phyloP scores from a whole-genome alignment of 2,888 invertebrate genomes.

The Anorthoa munda region DNA sequence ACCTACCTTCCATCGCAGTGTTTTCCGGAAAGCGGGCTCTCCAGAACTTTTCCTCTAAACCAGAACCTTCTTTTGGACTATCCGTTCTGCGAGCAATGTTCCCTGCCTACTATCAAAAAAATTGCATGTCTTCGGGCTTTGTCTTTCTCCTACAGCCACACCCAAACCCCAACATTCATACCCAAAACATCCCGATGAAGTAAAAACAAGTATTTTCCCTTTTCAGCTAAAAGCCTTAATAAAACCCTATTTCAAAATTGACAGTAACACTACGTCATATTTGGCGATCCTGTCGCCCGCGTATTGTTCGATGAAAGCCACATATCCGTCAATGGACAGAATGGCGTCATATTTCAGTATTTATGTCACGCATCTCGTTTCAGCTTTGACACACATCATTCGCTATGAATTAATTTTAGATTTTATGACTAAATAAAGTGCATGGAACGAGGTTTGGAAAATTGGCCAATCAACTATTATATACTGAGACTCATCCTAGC shows the following conservation, averaged over 20 bases:
- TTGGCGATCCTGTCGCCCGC: neutral
- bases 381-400: conserved; percentile 9
- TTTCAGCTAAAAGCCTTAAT: neutral
- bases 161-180: neutral
- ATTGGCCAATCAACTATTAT: too few species aligned
- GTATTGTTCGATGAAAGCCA: conserved; percentile 13
- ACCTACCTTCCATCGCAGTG: too few species aligned
- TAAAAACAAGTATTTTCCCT: neutral
- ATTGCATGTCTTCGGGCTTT: too few species aligned
- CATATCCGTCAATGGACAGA: conserved; percentile 7
- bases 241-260: conserved; percentile 25
- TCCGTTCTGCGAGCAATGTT: too few species aligned
- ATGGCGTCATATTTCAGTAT: conserved; percentile 35
- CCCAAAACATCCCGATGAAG: neutral
- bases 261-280: conserved; percentile 7
- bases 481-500: too few species aligned
- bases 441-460: neutral
- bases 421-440: neutral
- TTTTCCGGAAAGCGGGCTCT: too few species aligned
- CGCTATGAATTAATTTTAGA: conserved; percentile 4
- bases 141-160: too few species aligned
- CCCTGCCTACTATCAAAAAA: too few species aligned
- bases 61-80: too few species aligned
- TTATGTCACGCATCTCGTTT: conserved; percentile 28
- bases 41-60: too few species aligned